Conservation (phyloP, 2,797 vertebrate genomes). For the Diplodus puntazzo region DNA sequence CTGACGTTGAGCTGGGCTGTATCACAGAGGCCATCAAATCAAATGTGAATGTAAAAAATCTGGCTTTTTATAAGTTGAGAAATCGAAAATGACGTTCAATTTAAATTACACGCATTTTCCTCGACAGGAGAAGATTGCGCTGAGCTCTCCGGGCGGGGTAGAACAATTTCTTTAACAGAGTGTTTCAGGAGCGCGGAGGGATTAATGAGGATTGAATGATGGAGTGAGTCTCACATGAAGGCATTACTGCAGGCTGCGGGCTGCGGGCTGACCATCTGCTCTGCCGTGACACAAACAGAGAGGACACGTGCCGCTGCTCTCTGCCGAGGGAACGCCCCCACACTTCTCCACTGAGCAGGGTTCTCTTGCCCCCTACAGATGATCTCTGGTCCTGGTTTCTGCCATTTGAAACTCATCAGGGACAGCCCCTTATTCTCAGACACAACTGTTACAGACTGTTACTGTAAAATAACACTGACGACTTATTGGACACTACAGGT, state of each 20-base stretch:
- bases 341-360: constrained; percentile 53
- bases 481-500: neutral
- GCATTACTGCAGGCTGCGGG: constrained; percentile 73
- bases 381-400: constrained; percentile 49
- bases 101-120: constrained; percentile 22
- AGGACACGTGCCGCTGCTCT: constrained; percentile 73
- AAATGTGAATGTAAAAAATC: neutral
- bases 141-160: constrained; percentile 4
- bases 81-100: constrained; percentile 6
- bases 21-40: neutral
- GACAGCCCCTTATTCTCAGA: constrained; percentile 31
- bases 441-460: constrained; percentile 23
- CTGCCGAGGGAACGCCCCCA: constrained; percentile 66
- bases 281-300: constrained; percentile 78
- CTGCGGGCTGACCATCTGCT: constrained; percentile 84
- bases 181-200: constrained; percentile 54
- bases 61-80: neutral
- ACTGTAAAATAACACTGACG: neutral
- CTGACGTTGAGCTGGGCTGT: neutral
- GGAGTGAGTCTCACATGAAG: constrained; percentile 71
- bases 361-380: constrained; percentile 64
- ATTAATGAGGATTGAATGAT: constrained; percentile 77
- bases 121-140: constrained; percentile 10
- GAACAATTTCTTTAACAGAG: constrained; percentile 42
- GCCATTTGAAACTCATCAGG: constrained; percentile 35